These are phyloP conservation scores for Neosilurus mollespiculum DNA, from an alignment of 2,797 vertebrate genomes.

Conservation along the genomic window DNA sequence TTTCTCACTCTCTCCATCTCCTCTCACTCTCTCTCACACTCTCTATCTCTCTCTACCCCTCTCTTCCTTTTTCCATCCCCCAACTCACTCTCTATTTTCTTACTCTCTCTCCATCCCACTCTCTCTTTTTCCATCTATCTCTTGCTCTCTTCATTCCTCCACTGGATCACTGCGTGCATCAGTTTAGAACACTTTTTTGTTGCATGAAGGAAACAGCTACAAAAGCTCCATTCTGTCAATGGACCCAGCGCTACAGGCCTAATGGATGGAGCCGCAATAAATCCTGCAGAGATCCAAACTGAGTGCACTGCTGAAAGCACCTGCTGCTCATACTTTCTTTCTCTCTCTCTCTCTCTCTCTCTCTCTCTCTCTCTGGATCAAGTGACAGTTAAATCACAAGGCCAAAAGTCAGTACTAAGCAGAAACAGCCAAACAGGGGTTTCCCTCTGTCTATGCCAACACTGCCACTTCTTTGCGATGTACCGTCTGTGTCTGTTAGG, in stretches of 20 bases:
- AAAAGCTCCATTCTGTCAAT: constrained; percentile 46
- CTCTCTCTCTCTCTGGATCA: constrained; percentile 3
- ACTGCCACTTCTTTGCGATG: constrained; percentile 10
- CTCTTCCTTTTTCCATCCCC: too few relatives aligned
- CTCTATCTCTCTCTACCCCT: too few relatives aligned
- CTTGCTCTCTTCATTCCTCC: not conserved
- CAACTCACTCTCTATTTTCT: too few relatives aligned
- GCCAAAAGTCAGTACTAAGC: constrained; percentile 5
- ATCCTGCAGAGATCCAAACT: constrained; percentile 55
- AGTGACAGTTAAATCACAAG: constrained; percentile 1
- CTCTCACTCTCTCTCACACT: too few relatives aligned
- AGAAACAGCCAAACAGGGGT: not conserved
- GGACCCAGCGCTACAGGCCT: constrained; percentile 49
- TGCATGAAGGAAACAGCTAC: constrained; percentile 17
- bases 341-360: constrained; percentile 1
- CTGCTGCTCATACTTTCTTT: constrained; percentile 26
- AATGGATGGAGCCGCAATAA: constrained; percentile 62
- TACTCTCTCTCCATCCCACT: not conserved
- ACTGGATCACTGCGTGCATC: constrained; percentile 8
- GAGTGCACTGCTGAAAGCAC: constrained; percentile 59
- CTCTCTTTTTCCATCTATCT: not conserved
- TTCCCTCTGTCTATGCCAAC: not conserved
- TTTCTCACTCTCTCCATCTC: too few relatives aligned
- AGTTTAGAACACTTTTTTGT: not conserved
- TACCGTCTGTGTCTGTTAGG: constrained; percentile 1